Evolutionary conservation across 1,140 invertebrate species (phyloP).

Genomic region (Rhizoglyphus robini): DNA sequence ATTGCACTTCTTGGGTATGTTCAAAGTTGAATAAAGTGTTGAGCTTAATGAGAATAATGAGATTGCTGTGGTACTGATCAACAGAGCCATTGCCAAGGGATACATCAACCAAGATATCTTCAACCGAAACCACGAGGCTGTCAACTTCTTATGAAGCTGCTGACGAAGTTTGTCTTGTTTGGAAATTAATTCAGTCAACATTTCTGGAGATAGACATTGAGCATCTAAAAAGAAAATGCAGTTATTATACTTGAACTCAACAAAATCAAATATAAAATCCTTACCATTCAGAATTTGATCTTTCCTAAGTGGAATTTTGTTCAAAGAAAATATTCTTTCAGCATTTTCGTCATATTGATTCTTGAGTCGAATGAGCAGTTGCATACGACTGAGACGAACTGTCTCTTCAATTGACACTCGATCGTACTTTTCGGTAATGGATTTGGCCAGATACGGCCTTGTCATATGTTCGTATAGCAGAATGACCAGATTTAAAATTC

Average conservation of each 20-base stretch:
- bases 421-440: constrained; percentile 76
- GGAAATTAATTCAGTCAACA: not conserved
- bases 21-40: constrained; percentile 66
- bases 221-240: not conserved
- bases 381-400: not conserved
- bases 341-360: not conserved
- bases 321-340: not conserved
- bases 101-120: constrained; percentile 44
- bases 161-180: not conserved
- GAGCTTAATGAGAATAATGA: constrained; percentile 82
- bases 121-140: not conserved
- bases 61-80: constrained; percentile 56
- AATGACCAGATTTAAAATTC: constrained; percentile 69
- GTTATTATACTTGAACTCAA: not conserved
- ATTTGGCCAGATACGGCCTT: constrained; percentile 69
- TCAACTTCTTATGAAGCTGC: too few species aligned
- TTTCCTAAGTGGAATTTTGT: not conserved
- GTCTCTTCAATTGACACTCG: constrained; percentile 42
- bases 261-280: not conserved
- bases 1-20: constrained; percentile 35
- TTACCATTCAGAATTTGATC: not conserved
- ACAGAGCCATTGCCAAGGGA: too few species aligned
- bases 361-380: not conserved
- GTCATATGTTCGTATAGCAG: constrained; percentile 75
- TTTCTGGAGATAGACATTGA: not conserved